phyloP scores from a whole-genome alignment of 2,113 vertebrate species.

The Pomatorhinus ruficollis region DNA sequence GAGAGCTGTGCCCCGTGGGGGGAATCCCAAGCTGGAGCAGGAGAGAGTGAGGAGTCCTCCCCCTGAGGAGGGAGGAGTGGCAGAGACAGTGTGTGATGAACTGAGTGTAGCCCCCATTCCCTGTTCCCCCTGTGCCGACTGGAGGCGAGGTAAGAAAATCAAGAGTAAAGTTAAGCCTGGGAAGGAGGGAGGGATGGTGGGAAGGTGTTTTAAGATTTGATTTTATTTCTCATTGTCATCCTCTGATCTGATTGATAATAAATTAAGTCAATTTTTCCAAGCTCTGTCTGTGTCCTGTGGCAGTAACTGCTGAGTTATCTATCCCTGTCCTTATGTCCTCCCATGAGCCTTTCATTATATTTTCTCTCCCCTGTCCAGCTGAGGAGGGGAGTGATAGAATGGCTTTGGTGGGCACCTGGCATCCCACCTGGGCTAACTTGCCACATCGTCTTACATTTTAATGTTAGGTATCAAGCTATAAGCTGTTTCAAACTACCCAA shows the following conservation, averaged over 20 bases:
- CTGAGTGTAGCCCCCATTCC: background rate
- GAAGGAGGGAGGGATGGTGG: background rate
- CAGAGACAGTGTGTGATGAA: accelerated
- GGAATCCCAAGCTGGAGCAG: background rate
- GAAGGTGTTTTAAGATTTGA: background rate
- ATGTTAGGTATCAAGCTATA: background rate
- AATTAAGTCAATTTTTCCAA: background rate
- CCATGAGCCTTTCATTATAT: background rate
- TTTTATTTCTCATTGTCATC: background rate
- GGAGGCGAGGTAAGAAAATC: background rate
- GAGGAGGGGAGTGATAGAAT: background rate
- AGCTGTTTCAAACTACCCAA: background rate
- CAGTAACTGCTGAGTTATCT: background rate
- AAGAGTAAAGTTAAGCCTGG: background rate
- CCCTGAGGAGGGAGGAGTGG: background rate
- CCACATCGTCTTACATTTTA: background rate
- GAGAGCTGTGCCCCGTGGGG: accelerated
- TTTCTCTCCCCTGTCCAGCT: background rate
- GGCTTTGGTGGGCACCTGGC: background rate
- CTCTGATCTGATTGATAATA: background rate
- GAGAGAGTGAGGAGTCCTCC: background rate
- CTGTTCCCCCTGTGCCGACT: accelerated
- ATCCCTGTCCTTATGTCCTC: background rate
- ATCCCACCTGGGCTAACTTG: background rate
- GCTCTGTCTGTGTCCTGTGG: background rate